Base-by-base conservation (phyloP, 2,888 invertebrate genomes). In the Oscheius sp. region DNA sequence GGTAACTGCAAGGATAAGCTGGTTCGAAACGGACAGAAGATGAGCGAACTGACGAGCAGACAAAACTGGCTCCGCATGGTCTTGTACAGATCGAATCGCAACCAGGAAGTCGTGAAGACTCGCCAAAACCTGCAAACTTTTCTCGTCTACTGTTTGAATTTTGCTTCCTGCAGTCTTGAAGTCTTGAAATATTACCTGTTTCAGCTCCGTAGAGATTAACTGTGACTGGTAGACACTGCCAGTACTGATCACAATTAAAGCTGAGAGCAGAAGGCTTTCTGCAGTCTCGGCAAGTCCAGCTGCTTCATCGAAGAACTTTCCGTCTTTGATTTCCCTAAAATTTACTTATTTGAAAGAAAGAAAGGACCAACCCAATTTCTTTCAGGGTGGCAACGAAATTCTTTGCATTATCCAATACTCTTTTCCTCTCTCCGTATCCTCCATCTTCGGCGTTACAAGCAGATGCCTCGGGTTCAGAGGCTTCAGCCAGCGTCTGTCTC, bases 191-290 rank as follows among this genome's bases (percentile, higher is more conserved):
- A 55, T 48, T 10, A 72, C 71, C 71, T 72, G 71, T 21, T 72
- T 59, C 13, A 72, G 51, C 33, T 72, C 71, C 7, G 71, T 72
- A 32, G 71, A 59, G 35, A 72, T 48, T 5, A 70, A 32, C 35
- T 70, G 70, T 29, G 70, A 70, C 7, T 70, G 70, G 47, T 70
- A 70, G 35, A 70, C 70, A 48, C 70, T 70, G 10, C 58, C 57
- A 13, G 57, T 70, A 42, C 58, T 59, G 47, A 70, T 72, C 0
- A 72, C 71, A 10, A 50, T 48, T 9, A 72, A 51, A 48, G 71
- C 71, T 48, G 71, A 60, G 7, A 10, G n/a, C 11, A 59, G 32
- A 13, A 72, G 51, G 50, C 32, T 48, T 53, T 72, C 71, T 9
- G 62, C 71, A 33, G 60, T 51, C 33, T 72, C 71, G 7, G 60